A percentile compares a stretch with the other conserved stretches of the same genome.
Conservation (phyloP, 92 coral and sea anemone genomes). For the Porites divaricata region DNA sequence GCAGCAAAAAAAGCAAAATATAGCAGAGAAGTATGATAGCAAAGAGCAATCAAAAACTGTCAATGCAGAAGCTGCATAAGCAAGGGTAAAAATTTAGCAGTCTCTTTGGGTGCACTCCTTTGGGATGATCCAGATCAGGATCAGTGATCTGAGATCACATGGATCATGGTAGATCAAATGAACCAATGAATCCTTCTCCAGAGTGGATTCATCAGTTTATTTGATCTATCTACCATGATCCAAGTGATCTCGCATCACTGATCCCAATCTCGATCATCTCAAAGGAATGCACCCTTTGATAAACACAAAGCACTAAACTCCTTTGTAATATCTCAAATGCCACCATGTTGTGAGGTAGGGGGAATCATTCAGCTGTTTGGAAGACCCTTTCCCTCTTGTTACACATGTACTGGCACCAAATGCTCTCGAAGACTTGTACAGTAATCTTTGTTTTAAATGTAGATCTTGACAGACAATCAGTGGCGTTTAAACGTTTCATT, state of each 20-base stretch:
- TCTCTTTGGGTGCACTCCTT: neutral
- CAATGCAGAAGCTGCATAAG: slow-evolving; percentile 31
- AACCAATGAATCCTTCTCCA: no score
- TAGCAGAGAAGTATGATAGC: slow-evolving; percentile 81
- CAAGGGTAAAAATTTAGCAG: neutral
- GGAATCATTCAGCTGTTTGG: neutral
- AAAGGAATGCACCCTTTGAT: no score
- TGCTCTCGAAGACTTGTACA: neutral
- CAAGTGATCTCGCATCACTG: no score
- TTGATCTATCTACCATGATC: no score
- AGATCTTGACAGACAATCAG: neutral
- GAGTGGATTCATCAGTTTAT: no score
- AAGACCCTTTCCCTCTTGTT: neutral
- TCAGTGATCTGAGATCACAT: no score
- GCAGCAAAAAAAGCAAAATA: slow-evolving; percentile 85
- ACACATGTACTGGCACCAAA: neutral
- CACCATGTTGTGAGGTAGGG: neutral
- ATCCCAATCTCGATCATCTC: no score
- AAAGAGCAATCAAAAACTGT: slow-evolving; percentile 62
- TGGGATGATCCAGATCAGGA: no score
- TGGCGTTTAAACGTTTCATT: no score
- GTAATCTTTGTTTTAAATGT: neutral
- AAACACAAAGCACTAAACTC: neutral
- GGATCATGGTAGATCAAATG: no score
- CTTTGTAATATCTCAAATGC: neutral